Evolutionary conservation across 2,888 invertebrate species (phyloP).

Genomic region (Diplazon laetatorius): DNA sequence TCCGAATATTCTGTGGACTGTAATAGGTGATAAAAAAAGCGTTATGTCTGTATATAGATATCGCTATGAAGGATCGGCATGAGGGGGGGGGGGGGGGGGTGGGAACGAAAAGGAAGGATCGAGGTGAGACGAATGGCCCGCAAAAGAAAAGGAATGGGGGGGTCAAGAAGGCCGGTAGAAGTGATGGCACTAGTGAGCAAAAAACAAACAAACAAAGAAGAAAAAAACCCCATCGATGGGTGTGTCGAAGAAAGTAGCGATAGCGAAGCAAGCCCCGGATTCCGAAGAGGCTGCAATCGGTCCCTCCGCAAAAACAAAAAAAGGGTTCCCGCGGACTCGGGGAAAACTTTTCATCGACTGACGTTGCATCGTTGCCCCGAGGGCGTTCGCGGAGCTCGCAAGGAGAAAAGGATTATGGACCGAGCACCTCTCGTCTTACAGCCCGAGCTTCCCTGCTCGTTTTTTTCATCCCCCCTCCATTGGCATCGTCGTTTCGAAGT

Average conservation of each 20-base stretch:
- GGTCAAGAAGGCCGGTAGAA: not conserved
- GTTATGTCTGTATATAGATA: not conserved
- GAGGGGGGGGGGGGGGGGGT: too few species aligned
- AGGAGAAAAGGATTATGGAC: conserved; percentile 51
- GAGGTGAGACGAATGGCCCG: not conserved
- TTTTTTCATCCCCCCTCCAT: conserved; percentile 1
- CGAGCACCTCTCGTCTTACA: conserved; percentile 41
- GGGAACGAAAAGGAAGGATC: not conserved
- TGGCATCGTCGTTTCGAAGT: conserved; percentile 6
- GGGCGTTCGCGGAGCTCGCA: conserved; percentile 29
- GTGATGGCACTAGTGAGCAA: conserved; percentile 3
- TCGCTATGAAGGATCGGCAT: too few species aligned
- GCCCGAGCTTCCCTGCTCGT: conserved; percentile 35
- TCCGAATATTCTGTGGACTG: too few species aligned
- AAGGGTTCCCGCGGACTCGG: conserved; percentile 32
- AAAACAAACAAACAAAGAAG: conserved; percentile 7
- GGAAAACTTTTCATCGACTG: conserved; percentile 53
- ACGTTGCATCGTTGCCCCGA: conserved; percentile 31
- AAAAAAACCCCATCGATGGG: conserved; percentile 5
- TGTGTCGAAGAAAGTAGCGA: conserved; percentile 30
- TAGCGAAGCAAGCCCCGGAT: conserved; percentile 44
- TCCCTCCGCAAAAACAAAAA: conserved; percentile 37
- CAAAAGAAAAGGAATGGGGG: conserved; percentile 7
- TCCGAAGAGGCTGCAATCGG: conserved; percentile 42
- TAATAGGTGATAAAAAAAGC: not conserved